Base-by-base conservation (phyloP, 2,113 vertebrate species). In the Oryzias javanicus region DNA sequence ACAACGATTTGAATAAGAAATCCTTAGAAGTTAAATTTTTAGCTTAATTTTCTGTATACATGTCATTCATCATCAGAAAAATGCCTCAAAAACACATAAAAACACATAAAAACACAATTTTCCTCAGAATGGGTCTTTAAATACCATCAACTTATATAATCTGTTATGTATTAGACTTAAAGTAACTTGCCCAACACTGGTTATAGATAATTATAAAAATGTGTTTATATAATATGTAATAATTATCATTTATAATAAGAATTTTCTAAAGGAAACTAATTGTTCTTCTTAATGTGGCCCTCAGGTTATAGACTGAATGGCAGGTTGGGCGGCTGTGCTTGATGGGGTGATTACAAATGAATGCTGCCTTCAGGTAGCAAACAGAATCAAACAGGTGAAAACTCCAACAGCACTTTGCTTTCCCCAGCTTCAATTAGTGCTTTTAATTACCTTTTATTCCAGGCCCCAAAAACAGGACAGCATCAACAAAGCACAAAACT, bases 391-490 rank as follows among this genome's bases (percentile, higher is more conserved):
- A 75, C 67, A 35, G 79, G 78, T 61, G 62, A 74, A 83, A 86
- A 83, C 67, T 72, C 66, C 83, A 86, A 87, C 53, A 61, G 50
- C 70, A 76, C 67, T 82, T 85, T 61, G 56, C 78, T 70, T 81
- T 61, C 15, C 48, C 69, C 74, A 27, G 73, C 78, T 86, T 81
- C 84, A 87, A 89, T 91, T 89, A 89, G 62, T 55, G 70, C 5
- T 53, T 89, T 87, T 90, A 91, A 91, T 89, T 84, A 87, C 78
- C 80, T 76, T 86, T 89, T 86, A 56, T 82, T 74, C 27, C n/a
- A 44, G 45, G 49, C 66, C 64, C 52, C 10, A 61, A 80, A 62
- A 79, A 80, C 69, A 85, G 84, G 82, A 73, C 76, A 64, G 64
- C 80, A 72, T 79, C 78, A 84, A 84, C 80, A 90, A 86, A 78